Percentiles rank a stretch among this genome's conserved stretches.
phyloP scores from a whole-genome alignment of 2,113 vertebrate species.

The Tragelaphus imberbis region DNA sequence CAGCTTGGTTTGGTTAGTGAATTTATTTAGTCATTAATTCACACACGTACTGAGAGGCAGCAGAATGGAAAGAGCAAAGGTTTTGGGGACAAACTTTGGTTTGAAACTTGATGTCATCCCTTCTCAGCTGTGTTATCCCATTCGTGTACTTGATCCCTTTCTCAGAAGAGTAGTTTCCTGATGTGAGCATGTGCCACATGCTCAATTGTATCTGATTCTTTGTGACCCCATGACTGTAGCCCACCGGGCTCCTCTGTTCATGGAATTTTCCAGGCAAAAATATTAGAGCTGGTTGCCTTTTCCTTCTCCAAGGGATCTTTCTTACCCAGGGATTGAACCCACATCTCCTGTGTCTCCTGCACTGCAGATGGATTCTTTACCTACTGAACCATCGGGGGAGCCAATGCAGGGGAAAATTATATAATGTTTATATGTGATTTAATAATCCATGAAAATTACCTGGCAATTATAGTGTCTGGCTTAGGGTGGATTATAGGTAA shows the following conservation, averaged over 20 bases:
- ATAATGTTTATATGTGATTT: neutral
- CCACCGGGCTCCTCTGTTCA: neutral
- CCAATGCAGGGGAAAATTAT: neutral
- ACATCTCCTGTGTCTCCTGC: neutral
- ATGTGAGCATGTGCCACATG: neutral
- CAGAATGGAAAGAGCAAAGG: neutral
- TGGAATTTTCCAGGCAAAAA: neutral
- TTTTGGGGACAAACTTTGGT: neutral
- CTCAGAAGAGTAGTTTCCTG: neutral
- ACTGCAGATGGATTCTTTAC: neutral
- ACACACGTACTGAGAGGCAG: neutral
- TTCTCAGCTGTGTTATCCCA: neutral
- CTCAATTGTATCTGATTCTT: neutral
- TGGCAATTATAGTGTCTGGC: neutral
- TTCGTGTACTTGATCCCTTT: neutral
- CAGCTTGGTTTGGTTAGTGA: neutral
- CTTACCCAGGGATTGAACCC: neutral
- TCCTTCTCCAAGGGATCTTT: neutral
- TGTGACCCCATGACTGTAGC: neutral
- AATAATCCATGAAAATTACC: neutral
- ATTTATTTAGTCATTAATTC: neutral
- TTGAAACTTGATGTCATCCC: neutral
- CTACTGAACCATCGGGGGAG: fast-evolving
- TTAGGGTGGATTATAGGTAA: neutral
- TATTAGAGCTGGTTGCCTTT: neutral